A percentile compares a stretch with the other conserved stretches of the same genome.
phyloP scores from a whole-genome alignment of 2,797 vertebrate species.

The Danio aesculapii region DNA sequence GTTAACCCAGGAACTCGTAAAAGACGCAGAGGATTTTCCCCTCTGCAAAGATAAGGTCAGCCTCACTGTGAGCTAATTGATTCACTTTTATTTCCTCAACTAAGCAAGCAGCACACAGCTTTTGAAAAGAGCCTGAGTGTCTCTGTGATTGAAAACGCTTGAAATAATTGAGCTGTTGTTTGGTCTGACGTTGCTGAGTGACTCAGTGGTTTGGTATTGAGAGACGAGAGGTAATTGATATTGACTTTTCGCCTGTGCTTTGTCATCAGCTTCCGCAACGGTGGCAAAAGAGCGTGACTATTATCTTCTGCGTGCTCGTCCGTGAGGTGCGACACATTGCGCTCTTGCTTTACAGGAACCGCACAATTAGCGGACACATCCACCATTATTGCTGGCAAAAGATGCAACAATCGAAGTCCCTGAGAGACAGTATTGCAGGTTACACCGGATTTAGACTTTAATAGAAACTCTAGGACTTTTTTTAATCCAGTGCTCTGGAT shows the following conservation, averaged over 20 bases:
- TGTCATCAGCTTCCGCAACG: constrained; percentile 54
- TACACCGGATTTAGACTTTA: neutral
- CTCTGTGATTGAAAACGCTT: constrained; percentile 40
- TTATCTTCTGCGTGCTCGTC: constrained; percentile 35
- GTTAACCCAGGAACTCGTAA: constrained; percentile 25
- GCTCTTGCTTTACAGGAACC: constrained; percentile 10
- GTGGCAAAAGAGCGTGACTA: constrained; percentile 21
- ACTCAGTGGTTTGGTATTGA: constrained; percentile 49
- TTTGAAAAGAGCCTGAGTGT: constrained; percentile 33
- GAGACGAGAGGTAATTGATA: constrained; percentile 55
- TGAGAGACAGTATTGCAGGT: neutral
- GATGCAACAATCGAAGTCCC: neutral
- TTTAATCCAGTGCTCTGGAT: constrained; percentile 34
- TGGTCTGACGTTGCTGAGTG: constrained; percentile 47
- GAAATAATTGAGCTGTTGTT: constrained; percentile 55
- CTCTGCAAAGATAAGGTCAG: constrained; percentile 36
- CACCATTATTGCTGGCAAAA: constrained; percentile 1
- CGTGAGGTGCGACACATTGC: neutral
- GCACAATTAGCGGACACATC: constrained; percentile 10
- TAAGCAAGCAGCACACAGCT: constrained; percentile 29
- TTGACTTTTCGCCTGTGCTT: constrained; percentile 50
- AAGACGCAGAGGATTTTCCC: neutral
- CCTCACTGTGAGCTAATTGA: constrained; percentile 45
- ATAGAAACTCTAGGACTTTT: neutral
- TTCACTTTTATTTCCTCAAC: constrained; percentile 38